Percentiles rank a stretch among this genome's conserved stretches.
These are phyloP conservation scores for Steinernema scapterisci DNA, from an alignment of 2,888 invertebrate species.

Conservation along the genomic window DNA sequence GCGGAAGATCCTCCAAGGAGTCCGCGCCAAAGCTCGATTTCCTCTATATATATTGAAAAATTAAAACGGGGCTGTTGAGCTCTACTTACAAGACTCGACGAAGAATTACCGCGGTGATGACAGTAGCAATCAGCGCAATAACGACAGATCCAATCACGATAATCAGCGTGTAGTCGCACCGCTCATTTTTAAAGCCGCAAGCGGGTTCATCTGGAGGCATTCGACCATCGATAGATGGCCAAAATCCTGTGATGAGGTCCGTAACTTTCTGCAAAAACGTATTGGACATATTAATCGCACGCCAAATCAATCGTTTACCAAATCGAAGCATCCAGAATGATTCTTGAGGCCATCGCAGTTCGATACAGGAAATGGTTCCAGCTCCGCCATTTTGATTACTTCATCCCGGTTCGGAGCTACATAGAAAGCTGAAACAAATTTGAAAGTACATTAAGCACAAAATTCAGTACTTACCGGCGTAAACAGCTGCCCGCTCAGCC, in stretches of 20 bases:
- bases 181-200: constrained; percentile 62
- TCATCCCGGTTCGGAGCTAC: constrained; percentile 63
- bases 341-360: constrained; percentile 62
- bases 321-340: constrained; percentile 59
- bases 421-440: constrained; percentile 53
- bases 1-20: constrained; percentile 61
- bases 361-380: constrained; percentile 52
- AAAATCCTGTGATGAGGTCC: constrained; percentile 63
- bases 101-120: constrained; percentile 48
- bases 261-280: constrained; percentile 48
- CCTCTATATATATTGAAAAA: constrained; percentile 48
- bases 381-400: constrained; percentile 62
- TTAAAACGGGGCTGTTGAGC: not conserved
- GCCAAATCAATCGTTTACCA: constrained; percentile 40
- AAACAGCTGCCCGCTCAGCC: constrained; percentile 63
- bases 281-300: constrained; percentile 22
- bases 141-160: constrained; percentile 49
- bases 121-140: constrained; percentile 38
- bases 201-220: constrained; percentile 59
- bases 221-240: constrained; percentile 60
- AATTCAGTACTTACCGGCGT: constrained; percentile 50
- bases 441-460: not conserved
- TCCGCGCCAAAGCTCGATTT: constrained; percentile 58
- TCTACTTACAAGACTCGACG: constrained; percentile 51
- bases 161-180: constrained; percentile 54